These are phyloP conservation scores for Aethina tumida DNA, from an alignment of 1,140 invertebrate species.

Conservation along the genomic window DNA sequence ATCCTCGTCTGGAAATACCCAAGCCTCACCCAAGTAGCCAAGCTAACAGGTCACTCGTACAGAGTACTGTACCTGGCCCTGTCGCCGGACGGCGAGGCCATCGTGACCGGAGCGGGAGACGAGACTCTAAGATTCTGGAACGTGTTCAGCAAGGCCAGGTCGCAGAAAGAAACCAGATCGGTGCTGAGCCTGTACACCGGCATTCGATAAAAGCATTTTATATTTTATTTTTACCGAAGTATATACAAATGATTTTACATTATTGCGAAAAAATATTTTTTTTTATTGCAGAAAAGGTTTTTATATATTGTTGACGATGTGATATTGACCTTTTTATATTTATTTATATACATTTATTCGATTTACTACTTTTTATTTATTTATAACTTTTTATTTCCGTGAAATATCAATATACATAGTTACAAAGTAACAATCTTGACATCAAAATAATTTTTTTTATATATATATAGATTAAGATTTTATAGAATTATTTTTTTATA, in stretches of 20 bases:
- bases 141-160: slow-evolving; percentile 95
- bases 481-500: too few relatives aligned
- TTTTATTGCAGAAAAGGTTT: slow-evolving; percentile 3
- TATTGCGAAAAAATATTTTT: too few relatives aligned
- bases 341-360: too few relatives aligned
- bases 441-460: too few relatives aligned
- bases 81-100: slow-evolving; percentile 98
- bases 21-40: slow-evolving; percentile 91
- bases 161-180: slow-evolving; percentile 91
- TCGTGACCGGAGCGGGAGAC: slow-evolving; percentile 98
- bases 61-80: slow-evolving; percentile 95
- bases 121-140: slow-evolving; percentile 99
- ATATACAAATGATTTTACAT: slow-evolving; percentile 9
- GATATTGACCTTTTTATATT: too few relatives aligned
- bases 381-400: too few relatives aligned
- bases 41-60: slow-evolving; percentile 96
- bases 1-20: slow-evolving; percentile 99
- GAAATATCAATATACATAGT: too few relatives aligned
- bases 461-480: too few relatives aligned
- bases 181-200: slow-evolving; percentile 94
- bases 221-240: slow-evolving; percentile 6
- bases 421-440: too few relatives aligned
- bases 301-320: slow-evolving; percentile 1
- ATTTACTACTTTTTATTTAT: too few relatives aligned
- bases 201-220: slow-evolving; percentile 56